Conservation (phyloP, 2,888 invertebrate genomes). For the Mimas tiliae region DNA sequence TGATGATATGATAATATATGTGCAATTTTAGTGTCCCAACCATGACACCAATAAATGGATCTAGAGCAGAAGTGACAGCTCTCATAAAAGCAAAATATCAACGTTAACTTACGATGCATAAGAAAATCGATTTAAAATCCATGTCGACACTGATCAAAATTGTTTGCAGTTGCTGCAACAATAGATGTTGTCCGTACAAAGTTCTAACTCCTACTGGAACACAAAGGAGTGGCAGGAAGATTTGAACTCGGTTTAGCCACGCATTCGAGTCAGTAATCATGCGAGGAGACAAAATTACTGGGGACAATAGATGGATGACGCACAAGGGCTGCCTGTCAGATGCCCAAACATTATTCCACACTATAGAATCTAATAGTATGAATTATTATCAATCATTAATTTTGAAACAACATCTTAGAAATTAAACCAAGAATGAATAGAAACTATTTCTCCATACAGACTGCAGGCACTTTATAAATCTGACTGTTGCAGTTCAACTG, state of each 20-base stretch:
- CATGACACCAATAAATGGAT: neutral
- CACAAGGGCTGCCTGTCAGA: conserved; percentile 48
- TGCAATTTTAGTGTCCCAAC: neutral
- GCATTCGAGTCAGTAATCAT: conserved; percentile 60
- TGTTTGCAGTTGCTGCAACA: conserved; percentile 21
- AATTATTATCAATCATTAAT: neutral
- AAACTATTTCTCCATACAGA: neutral
- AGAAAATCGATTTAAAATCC: conserved; percentile 36
- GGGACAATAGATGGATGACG: conserved; percentile 52
- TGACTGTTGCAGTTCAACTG: no score
- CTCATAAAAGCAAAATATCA: neutral
- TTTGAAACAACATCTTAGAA: neutral
- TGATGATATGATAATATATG: no score
- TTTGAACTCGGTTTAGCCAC: conserved; percentile 59
- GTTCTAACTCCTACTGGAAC: conserved; percentile 57
- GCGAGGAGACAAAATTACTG: conserved; percentile 49
- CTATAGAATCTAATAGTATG: neutral
- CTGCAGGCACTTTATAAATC: no score
- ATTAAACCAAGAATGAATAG: neutral
- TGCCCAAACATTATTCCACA: conserved; percentile 27
- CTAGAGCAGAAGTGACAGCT: no score
- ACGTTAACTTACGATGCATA: conserved; percentile 40
- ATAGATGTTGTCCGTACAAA: conserved; percentile 40
- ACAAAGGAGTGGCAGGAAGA: conserved; percentile 67
- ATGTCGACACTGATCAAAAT: conserved; percentile 53